These are phyloP conservation scores for Synanthedon vespiformis DNA, from an alignment of 2,888 invertebrate species.

Conservation along the genomic window DNA sequence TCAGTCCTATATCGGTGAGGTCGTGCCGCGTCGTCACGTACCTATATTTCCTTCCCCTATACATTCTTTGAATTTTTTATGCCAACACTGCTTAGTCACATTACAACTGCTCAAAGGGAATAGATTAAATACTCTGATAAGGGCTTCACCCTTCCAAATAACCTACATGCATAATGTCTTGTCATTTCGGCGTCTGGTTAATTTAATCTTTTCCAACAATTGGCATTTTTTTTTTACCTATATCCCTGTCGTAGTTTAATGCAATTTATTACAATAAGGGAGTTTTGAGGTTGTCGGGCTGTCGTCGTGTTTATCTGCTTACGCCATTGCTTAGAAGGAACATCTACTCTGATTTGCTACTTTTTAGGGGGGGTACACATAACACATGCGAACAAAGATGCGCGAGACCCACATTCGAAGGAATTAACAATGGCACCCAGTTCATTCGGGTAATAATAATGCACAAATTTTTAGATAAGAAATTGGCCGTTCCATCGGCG, in stretches of 20 bases:
- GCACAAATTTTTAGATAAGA: constrained; percentile 55
- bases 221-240: constrained; percentile 3
- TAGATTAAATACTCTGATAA: neutral
- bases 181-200: constrained; percentile 13
- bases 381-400: constrained; percentile 31
- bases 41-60: constrained; percentile 31
- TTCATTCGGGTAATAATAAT: constrained; percentile 55
- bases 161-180: neutral
- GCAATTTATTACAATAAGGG: constrained; percentile 23
- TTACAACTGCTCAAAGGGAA: neutral
- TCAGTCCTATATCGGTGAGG: constrained; percentile 18
- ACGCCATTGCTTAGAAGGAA: constrained; percentile 29
- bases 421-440: constrained; percentile 47
- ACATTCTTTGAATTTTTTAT: constrained; percentile 24
- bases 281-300: constrained; percentile 14
- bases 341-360: constrained; percentile 61
- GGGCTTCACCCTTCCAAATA: neutral
- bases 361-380: constrained; percentile 13
- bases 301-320: neutral
- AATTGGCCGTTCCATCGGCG: constrained; percentile 65
- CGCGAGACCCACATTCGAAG: constrained; percentile 21
- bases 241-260: constrained; percentile 8
- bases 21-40: constrained; percentile 56
- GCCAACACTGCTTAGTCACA: neutral
- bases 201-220: constrained; percentile 18